Conservation (phyloP, 2,797 vertebrate genomes). For the Pyrrhura leucotis region DNA sequence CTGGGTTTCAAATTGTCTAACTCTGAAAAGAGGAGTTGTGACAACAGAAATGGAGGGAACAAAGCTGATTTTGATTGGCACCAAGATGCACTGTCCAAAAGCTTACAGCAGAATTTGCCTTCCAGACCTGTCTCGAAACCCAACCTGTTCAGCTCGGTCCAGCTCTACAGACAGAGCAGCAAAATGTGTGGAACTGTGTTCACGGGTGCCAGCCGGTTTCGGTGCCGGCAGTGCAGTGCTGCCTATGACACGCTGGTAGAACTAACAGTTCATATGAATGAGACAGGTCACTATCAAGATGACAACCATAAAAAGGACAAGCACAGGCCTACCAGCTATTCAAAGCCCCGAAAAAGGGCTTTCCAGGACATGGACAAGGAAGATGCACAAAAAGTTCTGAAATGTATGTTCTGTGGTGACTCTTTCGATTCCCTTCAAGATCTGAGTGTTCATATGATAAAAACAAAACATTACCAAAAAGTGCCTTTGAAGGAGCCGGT, state of each 20-base stretch:
- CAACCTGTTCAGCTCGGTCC: conserved; percentile 98
- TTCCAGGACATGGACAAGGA: conserved; percentile 98
- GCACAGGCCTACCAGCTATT: conserved; percentile 88
- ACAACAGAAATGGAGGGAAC: conserved; percentile 88
- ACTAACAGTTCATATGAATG: conserved; percentile 97
- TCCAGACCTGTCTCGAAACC: conserved; percentile 89
- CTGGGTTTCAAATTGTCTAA: conserved; percentile 90
- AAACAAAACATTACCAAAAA: conserved; percentile 99
- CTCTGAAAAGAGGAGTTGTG: conserved; percentile 89
- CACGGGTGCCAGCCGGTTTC: conserved; percentile 95
- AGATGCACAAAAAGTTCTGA: conserved; percentile 96
- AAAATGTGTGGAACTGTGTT: conserved; percentile 92
- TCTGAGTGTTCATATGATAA: conserved; percentile 98
- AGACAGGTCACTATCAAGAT: conserved; percentile 96
- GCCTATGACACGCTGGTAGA: conserved; percentile 98
- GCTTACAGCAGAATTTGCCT: conserved; percentile 92
- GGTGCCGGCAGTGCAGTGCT: conserved; percentile 95
- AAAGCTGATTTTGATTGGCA: conserved; percentile 98
- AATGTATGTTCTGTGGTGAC: conserved; percentile 99
- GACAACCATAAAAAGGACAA: conserved; percentile 95
- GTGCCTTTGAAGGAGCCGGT: conserved; percentile 99
- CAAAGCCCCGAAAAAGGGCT: conserved; percentile 92
- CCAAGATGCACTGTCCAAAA: conserved; percentile 95
- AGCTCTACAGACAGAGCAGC: conserved; percentile 94
- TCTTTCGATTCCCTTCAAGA: conserved; percentile 99